A percentile compares a stretch with the other conserved stretches of the same genome.
Conservation (phyloP, 2,113 vertebrate genomes). For the Hucho hucho region DNA sequence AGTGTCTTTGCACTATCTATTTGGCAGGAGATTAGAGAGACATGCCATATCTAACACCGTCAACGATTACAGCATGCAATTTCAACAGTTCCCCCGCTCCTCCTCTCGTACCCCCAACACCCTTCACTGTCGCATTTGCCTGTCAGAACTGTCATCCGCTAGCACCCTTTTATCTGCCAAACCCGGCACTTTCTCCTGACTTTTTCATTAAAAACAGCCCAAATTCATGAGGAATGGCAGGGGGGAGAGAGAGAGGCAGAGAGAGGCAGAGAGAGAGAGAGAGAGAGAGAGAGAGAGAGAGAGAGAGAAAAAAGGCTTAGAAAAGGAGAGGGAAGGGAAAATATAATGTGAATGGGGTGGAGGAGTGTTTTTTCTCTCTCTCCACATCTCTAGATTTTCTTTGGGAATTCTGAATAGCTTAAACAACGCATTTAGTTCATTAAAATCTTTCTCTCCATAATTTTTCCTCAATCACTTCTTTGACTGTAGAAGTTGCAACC, state of each 20-base stretch:
- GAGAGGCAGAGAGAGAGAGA: background rate
- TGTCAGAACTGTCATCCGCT: constrained; percentile 88
- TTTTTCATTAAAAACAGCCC: constrained; percentile 93
- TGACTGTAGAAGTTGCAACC: constrained; percentile 29
- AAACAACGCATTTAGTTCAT: constrained; percentile 86
- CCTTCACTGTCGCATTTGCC: constrained; percentile 79
- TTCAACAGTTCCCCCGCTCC: constrained; percentile 63
- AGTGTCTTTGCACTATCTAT: constrained; percentile 67
- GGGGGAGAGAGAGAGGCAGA: background rate
- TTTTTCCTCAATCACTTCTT: constrained; percentile 50
- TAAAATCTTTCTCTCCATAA: constrained; percentile 70
- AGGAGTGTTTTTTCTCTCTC: constrained; percentile 6
- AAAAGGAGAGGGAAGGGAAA: constrained; percentile 28
- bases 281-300: constrained; percentile 3
- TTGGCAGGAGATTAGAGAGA: constrained; percentile 82
- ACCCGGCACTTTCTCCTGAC: constrained; percentile 83
- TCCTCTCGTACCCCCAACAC: constrained; percentile 17
- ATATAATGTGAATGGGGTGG: background rate
- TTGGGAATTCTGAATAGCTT: constrained; percentile 77
- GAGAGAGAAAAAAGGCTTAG: constrained; percentile 22
- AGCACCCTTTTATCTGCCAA: constrained; percentile 90
- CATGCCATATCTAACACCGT: constrained; percentile 74
- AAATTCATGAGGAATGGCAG: constrained; percentile 73
- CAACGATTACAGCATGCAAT: constrained; percentile 78
- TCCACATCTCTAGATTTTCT: constrained; percentile 63